These are phyloP conservation scores for Calosoma granatense DNA, from an alignment of 1,140 invertebrate species.

Conservation along the genomic window DNA sequence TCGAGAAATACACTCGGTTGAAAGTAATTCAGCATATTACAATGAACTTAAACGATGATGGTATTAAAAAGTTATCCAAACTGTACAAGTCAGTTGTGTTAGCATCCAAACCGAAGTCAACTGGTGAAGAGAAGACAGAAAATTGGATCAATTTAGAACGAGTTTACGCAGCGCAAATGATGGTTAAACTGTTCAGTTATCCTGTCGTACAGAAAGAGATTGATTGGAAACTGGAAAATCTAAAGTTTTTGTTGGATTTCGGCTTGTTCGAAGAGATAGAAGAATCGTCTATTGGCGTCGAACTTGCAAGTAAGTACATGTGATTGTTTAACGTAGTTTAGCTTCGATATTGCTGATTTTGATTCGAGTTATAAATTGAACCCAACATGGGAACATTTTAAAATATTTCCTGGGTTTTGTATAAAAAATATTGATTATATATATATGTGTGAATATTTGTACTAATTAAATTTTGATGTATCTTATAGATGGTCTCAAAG, in stretches of 20 bases:
- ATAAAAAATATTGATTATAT: background rate
- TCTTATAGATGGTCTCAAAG: constrained; percentile 32
- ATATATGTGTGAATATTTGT: background rate
- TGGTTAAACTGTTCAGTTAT: constrained; percentile 54
- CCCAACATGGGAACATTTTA: background rate
- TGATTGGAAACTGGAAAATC: constrained; percentile 52
- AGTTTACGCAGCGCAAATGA: constrained; percentile 50
- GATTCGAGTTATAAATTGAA: too few relatives aligned
- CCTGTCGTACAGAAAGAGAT: constrained; percentile 44
- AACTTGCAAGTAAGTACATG: constrained; percentile 44
- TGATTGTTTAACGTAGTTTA: too few relatives aligned
- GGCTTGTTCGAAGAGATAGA: constrained; percentile 48
- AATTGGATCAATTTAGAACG: constrained; percentile 56
- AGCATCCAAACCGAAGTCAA: constrained; percentile 37
- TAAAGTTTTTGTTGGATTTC: constrained; percentile 51
- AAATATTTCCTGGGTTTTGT: background rate
- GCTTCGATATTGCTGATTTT: constrained; percentile 13
- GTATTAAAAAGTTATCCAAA: constrained; percentile 49
- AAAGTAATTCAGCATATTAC: constrained; percentile 50
- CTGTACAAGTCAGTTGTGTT: constrained; percentile 47
- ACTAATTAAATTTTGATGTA: background rate
- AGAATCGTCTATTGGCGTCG: constrained; percentile 40
- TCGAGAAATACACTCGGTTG: constrained; percentile 56
- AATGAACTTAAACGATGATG: constrained; percentile 44
- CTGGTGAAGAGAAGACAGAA: constrained; percentile 35